Evolutionary conservation across 2,888 invertebrate species (phyloP).

Genomic region (Desoria tigrina): DNA sequence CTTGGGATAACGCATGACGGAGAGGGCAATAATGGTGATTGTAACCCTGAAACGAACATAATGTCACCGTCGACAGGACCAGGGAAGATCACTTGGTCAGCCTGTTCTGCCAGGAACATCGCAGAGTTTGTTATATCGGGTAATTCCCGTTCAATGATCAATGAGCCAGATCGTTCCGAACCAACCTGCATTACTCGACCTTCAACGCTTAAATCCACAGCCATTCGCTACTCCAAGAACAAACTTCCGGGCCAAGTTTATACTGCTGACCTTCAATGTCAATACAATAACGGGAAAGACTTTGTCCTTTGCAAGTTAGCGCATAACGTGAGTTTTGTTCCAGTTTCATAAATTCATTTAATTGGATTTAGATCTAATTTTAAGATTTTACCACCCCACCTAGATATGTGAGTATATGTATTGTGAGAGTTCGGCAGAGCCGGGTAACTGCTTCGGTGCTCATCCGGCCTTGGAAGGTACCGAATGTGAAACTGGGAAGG

Average conservation of each 20-base stretch:
- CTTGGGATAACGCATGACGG: slow-evolving; percentile 41
- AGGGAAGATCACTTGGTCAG: slow-evolving; percentile 39
- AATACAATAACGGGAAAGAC: slow-evolving; percentile 16
- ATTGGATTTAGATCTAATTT: no score
- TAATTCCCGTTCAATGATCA: slow-evolving; percentile 20
- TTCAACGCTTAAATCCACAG: neutral
- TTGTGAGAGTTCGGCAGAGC: neutral
- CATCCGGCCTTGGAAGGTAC: slow-evolving; percentile 42
- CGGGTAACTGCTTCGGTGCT: neutral
- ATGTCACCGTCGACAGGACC: slow-evolving; percentile 43
- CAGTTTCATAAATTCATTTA: no score
- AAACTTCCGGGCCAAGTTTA: slow-evolving; percentile 31
- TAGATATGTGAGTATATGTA: neutral
- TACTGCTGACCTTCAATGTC: slow-evolving; percentile 19
- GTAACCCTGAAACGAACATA: slow-evolving; percentile 28
- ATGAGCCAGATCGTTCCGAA: slow-evolving; percentile 18
- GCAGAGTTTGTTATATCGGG: slow-evolving; percentile 28
- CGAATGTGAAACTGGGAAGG: neutral
- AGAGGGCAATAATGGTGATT: slow-evolving; percentile 4
- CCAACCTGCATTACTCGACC: slow-evolving; percentile 9
- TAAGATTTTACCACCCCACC: no score
- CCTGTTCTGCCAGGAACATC: slow-evolving; percentile 31
- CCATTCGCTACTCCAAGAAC: neutral
- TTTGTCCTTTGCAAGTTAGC: no score
- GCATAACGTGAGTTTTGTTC: no score